Conservation (phyloP, 2,113 vertebrate species). For the Ammodramus savannarum region DNA sequence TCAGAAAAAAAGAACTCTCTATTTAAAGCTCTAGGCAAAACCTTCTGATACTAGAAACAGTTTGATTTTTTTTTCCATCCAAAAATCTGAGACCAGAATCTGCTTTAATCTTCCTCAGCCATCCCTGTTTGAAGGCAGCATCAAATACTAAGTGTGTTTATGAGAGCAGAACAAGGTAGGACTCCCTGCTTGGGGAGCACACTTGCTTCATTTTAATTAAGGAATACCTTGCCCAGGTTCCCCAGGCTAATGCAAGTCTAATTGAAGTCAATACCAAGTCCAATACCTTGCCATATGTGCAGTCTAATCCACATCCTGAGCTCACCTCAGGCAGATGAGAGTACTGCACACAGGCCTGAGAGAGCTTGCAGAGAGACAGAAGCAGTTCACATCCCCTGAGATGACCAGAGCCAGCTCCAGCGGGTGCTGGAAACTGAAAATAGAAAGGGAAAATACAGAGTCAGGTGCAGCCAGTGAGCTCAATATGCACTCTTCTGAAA, state of each 20-base stretch:
- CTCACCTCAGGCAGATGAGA: background rate
- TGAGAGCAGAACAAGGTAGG: background rate
- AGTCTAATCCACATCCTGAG: background rate
- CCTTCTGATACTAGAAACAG: background rate
- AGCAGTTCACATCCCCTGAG: background rate
- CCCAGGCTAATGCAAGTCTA: slow-evolving; percentile 3
- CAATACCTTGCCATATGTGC: background rate
- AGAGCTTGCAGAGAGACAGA: background rate
- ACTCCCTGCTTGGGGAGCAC: background rate
- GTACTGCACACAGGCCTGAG: background rate
- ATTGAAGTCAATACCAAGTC: slow-evolving; percentile 28
- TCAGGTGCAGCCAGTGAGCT: background rate
- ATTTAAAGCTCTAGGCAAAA: background rate
- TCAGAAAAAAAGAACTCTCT: background rate
- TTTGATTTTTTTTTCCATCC: background rate
- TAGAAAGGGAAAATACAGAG: fast-evolving
- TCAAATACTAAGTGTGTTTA: background rate
- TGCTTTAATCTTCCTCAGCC: background rate
- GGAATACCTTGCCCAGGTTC: background rate
- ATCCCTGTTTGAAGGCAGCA: background rate
- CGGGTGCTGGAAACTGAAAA: background rate
- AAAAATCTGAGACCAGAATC: background rate
- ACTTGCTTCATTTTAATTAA: slow-evolving; percentile 46
- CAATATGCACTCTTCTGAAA: background rate
- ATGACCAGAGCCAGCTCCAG: background rate